phyloP scores from a whole-genome alignment of 2,113 vertebrate genomes.

The Vombatus ursinus region DNA sequence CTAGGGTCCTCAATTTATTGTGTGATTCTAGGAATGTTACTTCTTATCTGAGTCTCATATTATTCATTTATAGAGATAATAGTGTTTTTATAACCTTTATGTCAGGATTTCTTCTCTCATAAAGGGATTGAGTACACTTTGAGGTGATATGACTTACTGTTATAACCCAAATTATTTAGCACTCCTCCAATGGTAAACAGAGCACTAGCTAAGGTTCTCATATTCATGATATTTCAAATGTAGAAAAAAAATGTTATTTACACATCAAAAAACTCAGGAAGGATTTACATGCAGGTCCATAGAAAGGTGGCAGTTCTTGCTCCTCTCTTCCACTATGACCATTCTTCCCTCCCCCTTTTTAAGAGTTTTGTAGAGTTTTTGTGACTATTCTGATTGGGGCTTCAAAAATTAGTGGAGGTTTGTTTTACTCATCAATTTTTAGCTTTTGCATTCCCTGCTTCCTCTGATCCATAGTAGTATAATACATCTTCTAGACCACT shows the following conservation, averaged over 20 bases:
- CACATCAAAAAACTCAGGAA: neutral
- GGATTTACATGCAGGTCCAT: neutral
- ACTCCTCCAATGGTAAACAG: neutral
- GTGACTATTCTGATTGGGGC: neutral
- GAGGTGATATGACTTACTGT: neutral
- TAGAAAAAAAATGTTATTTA: neutral
- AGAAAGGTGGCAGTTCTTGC: neutral
- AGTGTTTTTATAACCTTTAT: neutral
- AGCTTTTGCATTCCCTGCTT: neutral
- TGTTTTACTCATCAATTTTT: neutral
- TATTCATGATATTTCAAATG: neutral
- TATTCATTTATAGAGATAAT: neutral
- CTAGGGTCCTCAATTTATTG: neutral
- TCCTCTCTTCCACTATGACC: neutral
- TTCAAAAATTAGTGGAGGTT: neutral
- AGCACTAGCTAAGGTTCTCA: neutral
- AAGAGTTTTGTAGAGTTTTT: neutral
- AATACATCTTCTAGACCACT: neutral
- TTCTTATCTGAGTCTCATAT: neutral
- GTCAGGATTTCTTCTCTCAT: neutral
- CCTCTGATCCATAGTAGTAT: neutral
- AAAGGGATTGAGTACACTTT: neutral
- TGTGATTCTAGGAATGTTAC: neutral
- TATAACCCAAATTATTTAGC: neutral
- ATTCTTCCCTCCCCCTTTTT: too few relatives aligned